A percentile compares a stretch with the other conserved stretches of the same genome.
Evolutionary conservation across 30 jellyfish, hydroid and myxozoan genomes (phyloP).

Genomic region (Hydractinia symbiolongicarpus): DNA sequence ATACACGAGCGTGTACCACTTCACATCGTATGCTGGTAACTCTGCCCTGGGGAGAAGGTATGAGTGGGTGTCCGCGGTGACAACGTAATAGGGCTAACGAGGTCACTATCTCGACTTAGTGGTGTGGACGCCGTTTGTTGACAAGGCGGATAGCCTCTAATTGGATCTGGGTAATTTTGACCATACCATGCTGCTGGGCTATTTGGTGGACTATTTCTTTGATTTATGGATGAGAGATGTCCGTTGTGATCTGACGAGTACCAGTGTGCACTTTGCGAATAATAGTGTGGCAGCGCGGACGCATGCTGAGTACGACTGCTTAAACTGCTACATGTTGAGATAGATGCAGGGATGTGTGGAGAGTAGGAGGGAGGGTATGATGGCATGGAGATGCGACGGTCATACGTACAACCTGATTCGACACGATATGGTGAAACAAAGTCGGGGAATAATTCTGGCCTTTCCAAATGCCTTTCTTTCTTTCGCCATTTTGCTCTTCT

Average conservation of each 20-base stretch:
- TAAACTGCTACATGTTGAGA: background rate
- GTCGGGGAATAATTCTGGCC: conserved; percentile 77
- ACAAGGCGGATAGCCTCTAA: conserved; percentile 19
- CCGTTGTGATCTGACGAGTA: conserved; percentile 14
- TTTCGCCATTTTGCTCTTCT: conserved; percentile 97
- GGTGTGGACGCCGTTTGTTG: conserved; percentile 14
- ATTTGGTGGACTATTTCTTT: conserved; percentile 32
- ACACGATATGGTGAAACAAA: conserved; percentile 58
- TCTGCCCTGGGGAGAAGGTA: conserved; percentile 26
- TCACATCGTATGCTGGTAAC: conserved; percentile 20
- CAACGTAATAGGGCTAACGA: conserved; percentile 24
- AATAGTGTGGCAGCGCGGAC: conserved; percentile 23
- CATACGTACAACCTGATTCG: conserved; percentile 65
- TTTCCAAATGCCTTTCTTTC: conserved; percentile 92
- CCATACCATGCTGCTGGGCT: conserved; percentile 32
- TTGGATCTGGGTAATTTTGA: conserved; percentile 22
- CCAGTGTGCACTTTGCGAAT: conserved; percentile 30
- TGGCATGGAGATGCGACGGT: conserved; percentile 46
- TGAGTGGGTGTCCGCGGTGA: conserved; percentile 31
- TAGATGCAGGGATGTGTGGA: conserved; percentile 15
- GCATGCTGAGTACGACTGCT: conserved; percentile 8
- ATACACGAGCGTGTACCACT: background rate
- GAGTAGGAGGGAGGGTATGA: conserved; percentile 18
- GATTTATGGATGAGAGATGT: conserved; percentile 14
- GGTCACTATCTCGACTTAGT: conserved; percentile 10